Base-by-base conservation (phyloP, 2,113 vertebrate species). In the Andinoacara biseriatus region DNA sequence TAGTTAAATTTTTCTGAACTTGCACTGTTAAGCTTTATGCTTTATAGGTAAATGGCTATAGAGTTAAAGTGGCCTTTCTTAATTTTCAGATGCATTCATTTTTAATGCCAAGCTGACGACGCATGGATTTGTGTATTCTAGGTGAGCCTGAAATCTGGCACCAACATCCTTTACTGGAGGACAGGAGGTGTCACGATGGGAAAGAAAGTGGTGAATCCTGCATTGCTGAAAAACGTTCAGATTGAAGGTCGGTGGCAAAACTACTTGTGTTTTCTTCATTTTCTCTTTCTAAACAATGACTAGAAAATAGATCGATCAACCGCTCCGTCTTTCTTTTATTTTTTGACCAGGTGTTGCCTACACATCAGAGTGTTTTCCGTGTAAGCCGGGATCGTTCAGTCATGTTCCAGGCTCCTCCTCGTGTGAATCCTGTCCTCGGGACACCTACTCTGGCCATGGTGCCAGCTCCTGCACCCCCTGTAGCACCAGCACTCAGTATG, bases 111-210 rank as follows among this genome's bases (percentile, higher is more conserved):
- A 38, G 49, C 17, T 77, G 29, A 31, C 83, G 18, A 74, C 24
- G 7, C 9, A 40, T 61, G 10, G 56, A 76, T 10, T 11, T 31
- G 5, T 76, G 58, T 87, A 2, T 93, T 94, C 8, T 74, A 99
- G 98, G 96, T 99, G 38, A 96, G 95, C 89, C 90, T 99, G 85
- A 98, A 99, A 90, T 97, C 98, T 54, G 98, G 98, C 22, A 97
- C 96, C 75, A 99, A 99, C 88, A 97, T 99, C 90, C 94, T 99
- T 1, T 99, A 98, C 92, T 99, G 98, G 98, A 97, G 98, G 89
- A 99, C 98, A 4, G 98, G 97, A 11, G 97, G 97, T 13, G 96
- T 99, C 83, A 93, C 97, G 11, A 96, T 99, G 94, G 96, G 96
- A 0, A 94, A 95, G 10, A 98, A 98, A 94, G 96, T 95, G 17